phyloP scores from a whole-genome alignment of 2,888 invertebrate species.

The Drosophila paramelanica region DNA sequence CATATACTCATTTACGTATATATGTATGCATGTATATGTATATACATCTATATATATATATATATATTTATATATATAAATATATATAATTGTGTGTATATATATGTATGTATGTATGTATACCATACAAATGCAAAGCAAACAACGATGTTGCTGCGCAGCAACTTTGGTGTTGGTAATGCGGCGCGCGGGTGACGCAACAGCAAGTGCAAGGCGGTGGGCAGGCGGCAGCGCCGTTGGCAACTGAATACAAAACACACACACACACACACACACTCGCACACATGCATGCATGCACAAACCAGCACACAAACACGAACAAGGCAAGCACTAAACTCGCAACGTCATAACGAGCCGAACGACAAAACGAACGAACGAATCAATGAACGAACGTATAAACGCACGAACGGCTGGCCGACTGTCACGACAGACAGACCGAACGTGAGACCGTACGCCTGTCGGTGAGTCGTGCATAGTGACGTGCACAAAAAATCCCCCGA shows the following conservation, averaged over 20 bases:
- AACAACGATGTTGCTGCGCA: constrained; percentile 58
- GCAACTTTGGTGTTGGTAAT: constrained; percentile 47
- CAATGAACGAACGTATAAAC: constrained; percentile 18
- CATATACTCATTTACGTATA: background rate
- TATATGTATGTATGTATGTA: constrained; percentile 1
- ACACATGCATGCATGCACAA: constrained; percentile 4
- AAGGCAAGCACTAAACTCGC: constrained; percentile 70
- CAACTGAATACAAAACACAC: constrained; percentile 62
- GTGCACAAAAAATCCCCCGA: constrained; percentile 69
- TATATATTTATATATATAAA: background rate
- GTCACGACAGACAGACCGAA: constrained; percentile 14
- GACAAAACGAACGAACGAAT: constrained; percentile 44
- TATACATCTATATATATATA: background rate
- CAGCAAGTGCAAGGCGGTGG: constrained; percentile 74
- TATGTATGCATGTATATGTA: constrained; percentile 4
- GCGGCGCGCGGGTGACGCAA: constrained; percentile 73
- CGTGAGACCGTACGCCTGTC: constrained; percentile 24
- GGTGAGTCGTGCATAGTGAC: constrained; percentile 57
- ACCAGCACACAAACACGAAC: constrained; percentile 8
- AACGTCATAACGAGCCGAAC: constrained; percentile 72
- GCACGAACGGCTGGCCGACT: constrained; percentile 20
- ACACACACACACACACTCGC: constrained; percentile 14
- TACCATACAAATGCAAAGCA: constrained; percentile 52
- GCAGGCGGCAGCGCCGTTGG: constrained; percentile 65
- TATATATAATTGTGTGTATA: background rate